Conservation (phyloP, 2,797 vertebrate species). For the Rhyacichthys aspro region DNA sequence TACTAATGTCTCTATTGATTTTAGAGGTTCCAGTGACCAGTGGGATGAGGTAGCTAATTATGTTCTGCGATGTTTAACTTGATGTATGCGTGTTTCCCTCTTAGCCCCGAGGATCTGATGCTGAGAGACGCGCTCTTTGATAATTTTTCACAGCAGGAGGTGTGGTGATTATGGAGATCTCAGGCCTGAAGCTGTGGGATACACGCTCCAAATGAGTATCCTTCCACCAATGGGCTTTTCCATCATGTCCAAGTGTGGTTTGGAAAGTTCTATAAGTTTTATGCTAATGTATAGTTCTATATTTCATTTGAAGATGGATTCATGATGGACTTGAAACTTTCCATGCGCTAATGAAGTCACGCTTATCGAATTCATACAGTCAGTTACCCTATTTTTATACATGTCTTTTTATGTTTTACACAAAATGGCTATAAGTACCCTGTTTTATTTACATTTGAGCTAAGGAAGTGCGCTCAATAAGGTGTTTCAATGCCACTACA, state of each 20-base stretch:
- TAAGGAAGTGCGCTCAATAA: no score
- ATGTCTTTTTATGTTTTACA: no score
- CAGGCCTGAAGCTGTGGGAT: conserved; percentile 69
- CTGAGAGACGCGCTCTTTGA: conserved; percentile 74
- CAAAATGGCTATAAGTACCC: no score
- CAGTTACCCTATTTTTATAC: no score
- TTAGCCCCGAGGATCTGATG: conserved; percentile 72
- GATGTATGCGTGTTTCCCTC: conserved; percentile 74
- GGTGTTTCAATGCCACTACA: no score
- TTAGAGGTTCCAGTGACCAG: conserved; percentile 70
- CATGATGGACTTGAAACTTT: no score
- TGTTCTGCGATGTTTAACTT: conserved; percentile 71
- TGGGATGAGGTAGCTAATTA: conserved; percentile 76
- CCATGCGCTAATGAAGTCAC: no score
- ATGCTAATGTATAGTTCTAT: no score
- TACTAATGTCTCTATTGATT: conserved; percentile 74
- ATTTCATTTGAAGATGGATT: no score
- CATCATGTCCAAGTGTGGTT: conserved; percentile 27
- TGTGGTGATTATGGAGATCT: conserved; percentile 78
- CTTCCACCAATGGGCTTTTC: conserved; percentile 36
- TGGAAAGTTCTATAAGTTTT: conserved; percentile 5
- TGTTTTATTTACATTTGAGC: no score
- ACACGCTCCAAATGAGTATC: conserved; percentile 56
- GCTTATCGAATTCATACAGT: no score
- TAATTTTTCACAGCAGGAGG: conserved; percentile 78